Evolutionary conservation across 1,140 invertebrate genomes (phyloP).

Genomic region (Homarus americanus): DNA sequence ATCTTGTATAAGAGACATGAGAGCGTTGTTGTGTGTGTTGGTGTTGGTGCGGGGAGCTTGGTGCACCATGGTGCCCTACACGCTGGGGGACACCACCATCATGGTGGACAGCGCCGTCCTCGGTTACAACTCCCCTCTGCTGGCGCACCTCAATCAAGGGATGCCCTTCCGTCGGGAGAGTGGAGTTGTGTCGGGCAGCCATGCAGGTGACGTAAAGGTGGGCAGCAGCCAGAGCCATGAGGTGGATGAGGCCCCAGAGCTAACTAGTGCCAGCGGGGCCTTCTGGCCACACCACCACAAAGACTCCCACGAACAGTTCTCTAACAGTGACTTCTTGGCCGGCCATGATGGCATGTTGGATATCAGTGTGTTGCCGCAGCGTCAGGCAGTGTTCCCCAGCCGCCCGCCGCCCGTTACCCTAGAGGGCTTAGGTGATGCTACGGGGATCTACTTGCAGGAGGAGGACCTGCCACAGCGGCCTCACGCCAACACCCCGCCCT

Average conservation of each 20-base stretch:
- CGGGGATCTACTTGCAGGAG: conserved; percentile 30
- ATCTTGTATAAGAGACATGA: not conserved
- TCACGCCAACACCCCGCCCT: conserved; percentile 5
- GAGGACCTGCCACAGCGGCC: not conserved
- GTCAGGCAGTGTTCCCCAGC: not conserved
- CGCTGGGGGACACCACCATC: conserved; percentile 42
- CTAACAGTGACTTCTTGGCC: conserved; percentile 22
- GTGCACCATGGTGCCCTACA: conserved; percentile 45
- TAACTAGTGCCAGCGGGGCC: too few species aligned
- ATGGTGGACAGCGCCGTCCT: conserved; percentile 50
- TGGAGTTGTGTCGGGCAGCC: not conserved
- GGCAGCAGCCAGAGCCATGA: not conserved
- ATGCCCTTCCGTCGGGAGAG: conserved; percentile 36
- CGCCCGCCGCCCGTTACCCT: conserved; percentile 1
- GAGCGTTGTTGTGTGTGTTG: not conserved
- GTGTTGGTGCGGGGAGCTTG: not conserved
- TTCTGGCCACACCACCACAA: not conserved
- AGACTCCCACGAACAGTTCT: not conserved
- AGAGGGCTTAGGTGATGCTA: conserved; percentile 31
- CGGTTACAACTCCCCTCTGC: conserved; percentile 47
- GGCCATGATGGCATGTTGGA: conserved; percentile 10
- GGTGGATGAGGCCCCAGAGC: not conserved
- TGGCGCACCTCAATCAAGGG: conserved; percentile 34
- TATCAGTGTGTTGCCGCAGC: conserved; percentile 13
- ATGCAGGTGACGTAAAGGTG: not conserved